Conservation (phyloP, 2,797 vertebrate species). For the Syndactyla subalaris region DNA sequence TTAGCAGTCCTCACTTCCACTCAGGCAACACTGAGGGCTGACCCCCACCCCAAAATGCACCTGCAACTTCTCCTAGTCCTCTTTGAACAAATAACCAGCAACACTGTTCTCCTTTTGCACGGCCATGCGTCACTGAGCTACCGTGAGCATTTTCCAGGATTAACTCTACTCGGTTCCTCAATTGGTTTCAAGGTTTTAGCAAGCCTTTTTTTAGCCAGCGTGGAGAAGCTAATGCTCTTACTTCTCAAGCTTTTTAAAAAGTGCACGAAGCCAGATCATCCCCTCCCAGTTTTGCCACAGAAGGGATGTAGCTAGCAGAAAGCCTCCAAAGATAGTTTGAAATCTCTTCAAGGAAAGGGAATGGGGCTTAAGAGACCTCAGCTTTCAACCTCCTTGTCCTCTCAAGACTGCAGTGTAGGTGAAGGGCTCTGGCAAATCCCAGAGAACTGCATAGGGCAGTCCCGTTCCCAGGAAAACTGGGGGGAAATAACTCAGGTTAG, state of each 20-base stretch:
- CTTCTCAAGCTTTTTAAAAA: constrained; percentile 63
- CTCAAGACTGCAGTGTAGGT: background rate
- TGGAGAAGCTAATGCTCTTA: constrained; percentile 71
- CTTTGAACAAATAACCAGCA: background rate
- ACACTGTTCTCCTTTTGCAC: background rate
- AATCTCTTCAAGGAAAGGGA: background rate
- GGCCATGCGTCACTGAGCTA: constrained; percentile 30
- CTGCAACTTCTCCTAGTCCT: background rate
- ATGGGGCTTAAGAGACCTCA: background rate
- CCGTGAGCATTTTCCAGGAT: constrained; percentile 56
- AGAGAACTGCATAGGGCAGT: background rate
- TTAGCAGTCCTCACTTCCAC: background rate
- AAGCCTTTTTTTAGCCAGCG: constrained; percentile 61
- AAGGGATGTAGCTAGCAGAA: constrained; percentile 30
- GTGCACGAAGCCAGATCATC: constrained; percentile 57
- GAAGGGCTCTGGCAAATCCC: background rate
- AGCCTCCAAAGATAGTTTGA: constrained; percentile 10
- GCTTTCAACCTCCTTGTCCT: background rate
- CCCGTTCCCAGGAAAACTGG: background rate
- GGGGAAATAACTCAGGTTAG: background rate
- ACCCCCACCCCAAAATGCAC: background rate
- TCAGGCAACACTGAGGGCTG: background rate
- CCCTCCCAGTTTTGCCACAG: constrained; percentile 50
- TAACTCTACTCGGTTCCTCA: constrained; percentile 52
- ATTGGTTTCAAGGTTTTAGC: constrained; percentile 61